Percentiles rank a stretch among this genome's conserved stretches.
Conservation (phyloP, 2,888 invertebrate species). For the Capitulum mitella region DNA sequence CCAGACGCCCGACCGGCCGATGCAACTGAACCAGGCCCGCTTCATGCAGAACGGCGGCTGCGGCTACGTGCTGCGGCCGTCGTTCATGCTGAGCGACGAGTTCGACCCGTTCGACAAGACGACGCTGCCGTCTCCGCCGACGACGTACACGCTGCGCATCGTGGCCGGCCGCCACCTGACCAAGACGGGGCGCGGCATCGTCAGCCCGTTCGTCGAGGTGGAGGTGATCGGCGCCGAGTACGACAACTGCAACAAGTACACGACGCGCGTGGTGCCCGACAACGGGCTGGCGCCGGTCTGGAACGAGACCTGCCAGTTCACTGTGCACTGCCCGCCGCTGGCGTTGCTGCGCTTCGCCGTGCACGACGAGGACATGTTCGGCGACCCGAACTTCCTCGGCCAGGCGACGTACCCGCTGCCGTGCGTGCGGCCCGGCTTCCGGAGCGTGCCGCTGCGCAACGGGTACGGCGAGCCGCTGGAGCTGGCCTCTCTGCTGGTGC, state of each 20-base stretch:
- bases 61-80: slow-evolving; percentile 86
- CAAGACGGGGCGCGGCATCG: neutral
- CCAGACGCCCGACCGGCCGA: slow-evolving; percentile 84
- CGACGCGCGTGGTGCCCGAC: slow-evolving; percentile 77
- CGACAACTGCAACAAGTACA: slow-evolving; percentile 72
- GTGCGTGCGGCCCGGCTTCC: slow-evolving; percentile 73
- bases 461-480: slow-evolving; percentile 87
- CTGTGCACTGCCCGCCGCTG: slow-evolving; percentile 69
- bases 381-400: slow-evolving; percentile 91
- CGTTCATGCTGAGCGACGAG: slow-evolving; percentile 71
- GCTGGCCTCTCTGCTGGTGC: slow-evolving; percentile 45
- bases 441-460: slow-evolving; percentile 85
- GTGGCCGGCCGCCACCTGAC: slow-evolving; percentile 9
- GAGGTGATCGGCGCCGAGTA: slow-evolving; percentile 82
- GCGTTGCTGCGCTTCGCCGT: slow-evolving; percentile 80
- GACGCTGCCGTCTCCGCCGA: slow-evolving; percentile 7
- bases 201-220: slow-evolving; percentile 45
- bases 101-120: slow-evolving; percentile 66
- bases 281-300: slow-evolving; percentile 91
- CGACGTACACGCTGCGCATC: neutral
- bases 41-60: slow-evolving; percentile 87
- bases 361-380: slow-evolving; percentile 95
- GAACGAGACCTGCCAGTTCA: slow-evolving; percentile 80
- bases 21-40: slow-evolving; percentile 92
- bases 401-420: slow-evolving; percentile 84